These are phyloP conservation scores for Eupithecia centaureata DNA, from an alignment of 2,888 invertebrate species.

Conservation along the genomic window DNA sequence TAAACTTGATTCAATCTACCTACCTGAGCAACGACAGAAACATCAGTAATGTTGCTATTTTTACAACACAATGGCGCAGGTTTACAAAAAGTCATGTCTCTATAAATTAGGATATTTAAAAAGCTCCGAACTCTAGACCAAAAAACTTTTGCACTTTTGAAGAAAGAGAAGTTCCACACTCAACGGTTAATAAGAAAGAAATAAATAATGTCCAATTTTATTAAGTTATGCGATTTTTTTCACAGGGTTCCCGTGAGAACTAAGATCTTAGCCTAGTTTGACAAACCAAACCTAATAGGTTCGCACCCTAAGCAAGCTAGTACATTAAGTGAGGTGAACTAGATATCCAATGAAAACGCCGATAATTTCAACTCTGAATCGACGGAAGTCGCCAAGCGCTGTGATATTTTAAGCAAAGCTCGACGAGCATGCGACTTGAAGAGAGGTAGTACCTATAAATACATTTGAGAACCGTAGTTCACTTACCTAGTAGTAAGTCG, in stretches of 20 bases:
- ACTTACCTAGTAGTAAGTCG: constrained; percentile 16
- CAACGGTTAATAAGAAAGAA: too few relatives aligned
- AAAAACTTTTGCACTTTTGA: too few relatives aligned
- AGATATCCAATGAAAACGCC: constrained; percentile 49
- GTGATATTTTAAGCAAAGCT: constrained; percentile 78
- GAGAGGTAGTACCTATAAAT: constrained; percentile 51
- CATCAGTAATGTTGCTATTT: neutral
- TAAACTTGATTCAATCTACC: neutral
- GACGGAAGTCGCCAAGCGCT: constrained; percentile 76
- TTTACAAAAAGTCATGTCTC: too few relatives aligned
- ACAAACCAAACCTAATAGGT: too few relatives aligned
- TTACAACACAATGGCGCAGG: too few relatives aligned
- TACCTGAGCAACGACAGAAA: neutral
- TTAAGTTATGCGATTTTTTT: too few relatives aligned
- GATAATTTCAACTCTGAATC: constrained; percentile 61
- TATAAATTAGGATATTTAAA: too few relatives aligned
- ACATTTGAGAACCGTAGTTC: constrained; percentile 3
- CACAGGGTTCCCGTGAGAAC: too few relatives aligned
- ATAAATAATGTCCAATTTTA: too few relatives aligned
- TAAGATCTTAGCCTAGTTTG: too few relatives aligned
- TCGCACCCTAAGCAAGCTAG: neutral
- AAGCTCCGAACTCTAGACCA: too few relatives aligned
- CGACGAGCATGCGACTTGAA: constrained; percentile 64
- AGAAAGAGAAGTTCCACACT: too few relatives aligned
- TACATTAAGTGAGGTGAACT: constrained; percentile 31